phyloP scores from a whole-genome alignment of 2,797 vertebrate species.

The Sebastes hubbsi region DNA sequence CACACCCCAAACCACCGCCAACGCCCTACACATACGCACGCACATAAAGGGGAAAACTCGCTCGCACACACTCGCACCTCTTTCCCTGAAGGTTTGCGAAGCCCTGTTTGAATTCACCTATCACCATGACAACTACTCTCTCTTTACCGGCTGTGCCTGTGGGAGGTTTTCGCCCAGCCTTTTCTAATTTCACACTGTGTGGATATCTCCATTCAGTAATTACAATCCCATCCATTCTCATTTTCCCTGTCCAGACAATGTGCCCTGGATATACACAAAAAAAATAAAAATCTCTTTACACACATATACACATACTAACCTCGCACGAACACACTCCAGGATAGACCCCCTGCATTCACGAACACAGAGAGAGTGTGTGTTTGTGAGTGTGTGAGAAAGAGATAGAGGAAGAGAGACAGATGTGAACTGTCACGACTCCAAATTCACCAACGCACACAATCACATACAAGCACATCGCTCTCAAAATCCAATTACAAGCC shows the following conservation, averaged over 20 bases:
- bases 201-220: slow-evolving; percentile 82
- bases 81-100: slow-evolving; percentile 71
- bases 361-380: background rate
- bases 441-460: slow-evolving; percentile 51
- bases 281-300: slow-evolving; percentile 43
- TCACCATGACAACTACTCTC: slow-evolving; percentile 81
- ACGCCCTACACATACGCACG: background rate
- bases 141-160: slow-evolving; percentile 72
- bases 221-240: slow-evolving; percentile 81
- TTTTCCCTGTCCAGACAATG: slow-evolving; percentile 78
- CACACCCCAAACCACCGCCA: background rate
- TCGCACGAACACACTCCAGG: slow-evolving; percentile 1
- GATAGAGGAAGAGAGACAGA: slow-evolving; percentile 55
- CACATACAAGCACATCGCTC: slow-evolving; percentile 53
- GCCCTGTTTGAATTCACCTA: slow-evolving; percentile 75
- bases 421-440: slow-evolving; percentile 61
- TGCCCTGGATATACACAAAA: slow-evolving; percentile 67
- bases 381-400: slow-evolving; percentile 24
- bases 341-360: slow-evolving; percentile 15
- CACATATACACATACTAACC: slow-evolving; percentile 34
- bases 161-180: slow-evolving; percentile 75
- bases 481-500: slow-evolving; percentile 71
- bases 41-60: slow-evolving; percentile 1
- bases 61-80: slow-evolving; percentile 48
- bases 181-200: slow-evolving; percentile 84